Percentiles rank a stretch among this genome's conserved stretches.
Evolutionary conservation across 2,113 vertebrate genomes (phyloP).

Genomic region (Petroica traversi): DNA sequence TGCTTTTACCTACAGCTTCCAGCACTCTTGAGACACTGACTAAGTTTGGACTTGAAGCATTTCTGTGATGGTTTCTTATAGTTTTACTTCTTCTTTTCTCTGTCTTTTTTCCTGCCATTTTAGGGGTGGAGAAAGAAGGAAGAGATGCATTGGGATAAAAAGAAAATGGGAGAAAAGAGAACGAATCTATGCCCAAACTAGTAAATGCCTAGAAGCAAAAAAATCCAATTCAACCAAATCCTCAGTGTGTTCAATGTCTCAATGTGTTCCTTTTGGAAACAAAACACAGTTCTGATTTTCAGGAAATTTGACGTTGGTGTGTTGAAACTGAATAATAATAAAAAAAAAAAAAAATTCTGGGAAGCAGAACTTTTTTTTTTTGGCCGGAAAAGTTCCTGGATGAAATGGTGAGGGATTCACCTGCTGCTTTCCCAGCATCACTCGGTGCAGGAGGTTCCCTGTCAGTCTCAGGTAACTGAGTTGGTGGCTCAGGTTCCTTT

Average conservation of each 20-base stretch:
- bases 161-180: not conserved
- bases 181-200: not conserved
- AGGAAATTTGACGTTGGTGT: not conserved
- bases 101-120: not conserved
- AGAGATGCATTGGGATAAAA: not conserved
- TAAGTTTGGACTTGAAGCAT: not conserved
- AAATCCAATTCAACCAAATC: not conserved
- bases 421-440: not conserved
- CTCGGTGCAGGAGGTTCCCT: not conserved
- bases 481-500: not conserved
- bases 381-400: not conserved
- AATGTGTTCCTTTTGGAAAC: not conserved
- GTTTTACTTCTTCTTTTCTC: not conserved
- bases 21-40: not conserved
- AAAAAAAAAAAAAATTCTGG: not conserved
- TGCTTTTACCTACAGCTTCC: not conserved
- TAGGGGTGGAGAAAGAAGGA: not conserved
- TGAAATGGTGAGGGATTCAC: not conserved
- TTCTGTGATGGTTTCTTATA: not conserved
- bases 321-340: not conserved
- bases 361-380: not conserved
- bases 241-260: not conserved
- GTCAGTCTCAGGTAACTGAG: not conserved
- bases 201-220: not conserved
- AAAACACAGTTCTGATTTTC: not conserved